Conservation (phyloP, 2,888 invertebrate species). For the Lasioglossum malachurum region DNA sequence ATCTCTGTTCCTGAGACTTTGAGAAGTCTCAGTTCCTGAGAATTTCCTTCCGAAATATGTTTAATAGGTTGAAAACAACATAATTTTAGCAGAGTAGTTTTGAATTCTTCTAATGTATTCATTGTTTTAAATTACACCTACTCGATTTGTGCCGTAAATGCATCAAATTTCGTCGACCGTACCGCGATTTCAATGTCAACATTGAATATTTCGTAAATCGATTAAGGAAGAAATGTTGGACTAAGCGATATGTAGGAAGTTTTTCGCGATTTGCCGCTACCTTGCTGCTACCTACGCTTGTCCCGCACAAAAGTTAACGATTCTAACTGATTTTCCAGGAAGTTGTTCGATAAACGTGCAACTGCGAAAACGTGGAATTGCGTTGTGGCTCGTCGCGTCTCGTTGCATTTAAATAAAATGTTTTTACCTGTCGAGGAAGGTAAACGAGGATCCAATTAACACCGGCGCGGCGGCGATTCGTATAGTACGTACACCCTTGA, state of each 20-base stretch:
- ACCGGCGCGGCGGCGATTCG: not conserved
- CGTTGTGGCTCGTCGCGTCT: not conserved
- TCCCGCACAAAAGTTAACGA: constrained; percentile 16
- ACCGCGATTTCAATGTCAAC: too few species aligned
- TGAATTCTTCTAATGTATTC: too few species aligned
- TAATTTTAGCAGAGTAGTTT: too few species aligned
- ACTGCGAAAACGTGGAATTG: constrained; percentile 4
- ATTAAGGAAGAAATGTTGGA: too few species aligned
- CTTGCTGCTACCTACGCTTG: too few species aligned
- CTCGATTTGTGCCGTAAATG: too few species aligned
- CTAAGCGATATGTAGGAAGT: not conserved
- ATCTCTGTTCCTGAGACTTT: not conserved
- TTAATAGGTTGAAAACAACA: too few species aligned
- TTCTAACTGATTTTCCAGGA: constrained; percentile 32
- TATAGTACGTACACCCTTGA: not conserved
- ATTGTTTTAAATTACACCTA: too few species aligned
- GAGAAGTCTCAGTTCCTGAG: too few species aligned
- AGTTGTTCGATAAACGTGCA: constrained; percentile 17
- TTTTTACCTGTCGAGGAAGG: not conserved
- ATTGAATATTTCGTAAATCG: too few species aligned
- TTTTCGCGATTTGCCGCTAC: not conserved
- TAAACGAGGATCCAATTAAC: constrained; percentile 25
- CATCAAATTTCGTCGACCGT: too few species aligned
- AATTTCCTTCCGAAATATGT: too few species aligned
- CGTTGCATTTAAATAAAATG: not conserved